A percentile compares a stretch with the other conserved stretches of the same genome.
These are phyloP conservation scores for Halichondria panicea DNA, from an alignment of 37 sponge, comb jelly and placozoan genomes.

Conservation along the genomic window DNA sequence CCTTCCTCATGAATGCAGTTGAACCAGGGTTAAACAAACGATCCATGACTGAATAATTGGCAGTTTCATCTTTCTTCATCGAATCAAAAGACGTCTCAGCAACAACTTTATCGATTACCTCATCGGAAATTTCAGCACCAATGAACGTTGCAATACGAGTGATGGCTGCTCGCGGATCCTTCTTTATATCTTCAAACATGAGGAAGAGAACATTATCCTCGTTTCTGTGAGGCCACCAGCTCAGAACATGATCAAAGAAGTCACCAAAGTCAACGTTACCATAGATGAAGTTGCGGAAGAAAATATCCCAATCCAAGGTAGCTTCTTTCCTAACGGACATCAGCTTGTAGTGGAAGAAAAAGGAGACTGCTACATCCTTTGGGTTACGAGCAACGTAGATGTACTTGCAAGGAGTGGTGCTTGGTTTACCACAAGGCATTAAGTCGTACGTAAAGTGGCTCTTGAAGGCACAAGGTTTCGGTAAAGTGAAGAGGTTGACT, in stretches of 20 bases:
- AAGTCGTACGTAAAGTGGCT: constrained; percentile 57
- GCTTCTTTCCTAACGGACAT: no score
- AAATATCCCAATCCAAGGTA: constrained; percentile 1
- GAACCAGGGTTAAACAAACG: no score
- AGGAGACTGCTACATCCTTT: constrained; percentile 67
- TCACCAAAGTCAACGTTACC: constrained; percentile 20
- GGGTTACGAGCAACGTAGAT: constrained; percentile 70
- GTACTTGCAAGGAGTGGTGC: constrained; percentile 55
- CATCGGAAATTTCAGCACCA: constrained; percentile 20
- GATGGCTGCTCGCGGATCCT: constrained; percentile 20
- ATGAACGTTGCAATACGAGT: constrained; percentile 30
- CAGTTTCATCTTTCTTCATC: constrained; percentile 33
- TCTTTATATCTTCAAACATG: constrained; percentile 63
- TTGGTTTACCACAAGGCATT: constrained; percentile 52
- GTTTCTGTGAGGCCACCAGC: constrained; percentile 56
- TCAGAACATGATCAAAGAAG: constrained; percentile 60
- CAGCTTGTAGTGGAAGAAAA: no score
- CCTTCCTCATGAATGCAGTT: no score
- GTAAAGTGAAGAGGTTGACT: no score
- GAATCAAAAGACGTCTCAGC: constrained; percentile 17
- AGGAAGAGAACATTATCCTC: constrained; percentile 45
- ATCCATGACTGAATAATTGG: constrained; percentile 35
- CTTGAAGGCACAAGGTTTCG: constrained; percentile 59
- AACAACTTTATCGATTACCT: constrained; percentile 11
- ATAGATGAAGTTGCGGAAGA: background rate